phyloP scores from a whole-genome alignment of 2,797 vertebrate species.

The Hozukius guyotensis region DNA sequence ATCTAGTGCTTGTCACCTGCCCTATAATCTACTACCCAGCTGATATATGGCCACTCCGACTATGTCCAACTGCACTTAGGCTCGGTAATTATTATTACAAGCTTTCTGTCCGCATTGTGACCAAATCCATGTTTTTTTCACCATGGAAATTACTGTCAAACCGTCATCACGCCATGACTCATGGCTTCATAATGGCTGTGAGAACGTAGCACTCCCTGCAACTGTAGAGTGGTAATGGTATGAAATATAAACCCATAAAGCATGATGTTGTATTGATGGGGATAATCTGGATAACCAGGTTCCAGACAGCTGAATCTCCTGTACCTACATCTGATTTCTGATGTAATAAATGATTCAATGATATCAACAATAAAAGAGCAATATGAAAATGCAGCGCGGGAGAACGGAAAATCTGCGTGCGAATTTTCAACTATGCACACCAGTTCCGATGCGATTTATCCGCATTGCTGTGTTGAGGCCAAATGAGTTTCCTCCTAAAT shows the following conservation, averaged over 20 bases:
- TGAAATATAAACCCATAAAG: neutral
- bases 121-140: constrained; percentile 5
- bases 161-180: neutral
- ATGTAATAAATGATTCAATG: neutral
- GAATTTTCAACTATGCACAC: too few relatives aligned
- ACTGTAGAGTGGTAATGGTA: neutral
- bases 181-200: neutral
- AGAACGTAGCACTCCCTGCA: neutral
- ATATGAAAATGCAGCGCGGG: too few relatives aligned
- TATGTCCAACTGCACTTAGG: constrained; percentile 2
- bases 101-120: constrained; percentile 20
- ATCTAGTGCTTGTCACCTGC: neutral
- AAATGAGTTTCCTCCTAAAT: too few relatives aligned
- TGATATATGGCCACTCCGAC: constrained; percentile 6
- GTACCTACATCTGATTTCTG: neutral
- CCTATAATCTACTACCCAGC: constrained; percentile 19
- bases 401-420: too few relatives aligned
- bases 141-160: constrained; percentile 8
- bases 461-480: too few relatives aligned
- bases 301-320: neutral
- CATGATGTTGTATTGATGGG: neutral
- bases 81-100: constrained; percentile 26
- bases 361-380: neutral
- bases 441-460: too few relatives aligned
- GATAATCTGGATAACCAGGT: neutral